Conservation (phyloP, 1,140 invertebrate genomes). For the Reticulitermes speratus region DNA sequence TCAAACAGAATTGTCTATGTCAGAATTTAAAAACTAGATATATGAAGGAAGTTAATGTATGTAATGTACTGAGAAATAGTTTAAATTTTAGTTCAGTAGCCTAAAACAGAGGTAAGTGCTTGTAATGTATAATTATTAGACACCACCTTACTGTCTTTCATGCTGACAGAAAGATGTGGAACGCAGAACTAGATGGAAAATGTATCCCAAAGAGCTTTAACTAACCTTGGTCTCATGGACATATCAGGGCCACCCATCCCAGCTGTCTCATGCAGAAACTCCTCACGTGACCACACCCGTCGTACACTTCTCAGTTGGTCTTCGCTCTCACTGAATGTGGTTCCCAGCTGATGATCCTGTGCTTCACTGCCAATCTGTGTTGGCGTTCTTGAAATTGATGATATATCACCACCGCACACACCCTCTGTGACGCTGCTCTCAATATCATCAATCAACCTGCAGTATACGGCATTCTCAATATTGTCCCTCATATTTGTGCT, state of each 20-base stretch:
- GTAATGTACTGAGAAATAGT: too few species aligned
- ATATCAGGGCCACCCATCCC: slow-evolving; percentile 62
- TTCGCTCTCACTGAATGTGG: neutral
- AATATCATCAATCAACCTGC: neutral
- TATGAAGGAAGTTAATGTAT: too few species aligned
- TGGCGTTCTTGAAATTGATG: neutral
- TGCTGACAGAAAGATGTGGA: too few species aligned
- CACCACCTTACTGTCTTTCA: too few species aligned
- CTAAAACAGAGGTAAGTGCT: too few species aligned
- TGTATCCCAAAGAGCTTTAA: neutral
- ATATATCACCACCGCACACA: neutral
- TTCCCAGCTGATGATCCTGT: neutral
- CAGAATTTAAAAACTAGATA: too few species aligned
- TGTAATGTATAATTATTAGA: too few species aligned
- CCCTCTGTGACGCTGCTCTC: neutral
- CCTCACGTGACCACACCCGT: slow-evolving; percentile 65
- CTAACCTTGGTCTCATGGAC: slow-evolving; percentile 46
- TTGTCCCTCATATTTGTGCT: neutral
- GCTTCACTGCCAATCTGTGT: neutral
- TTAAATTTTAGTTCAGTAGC: too few species aligned
- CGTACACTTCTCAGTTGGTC: slow-evolving; percentile 39
- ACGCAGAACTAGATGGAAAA: too few species aligned
- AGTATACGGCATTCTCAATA: neutral
- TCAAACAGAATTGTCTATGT: too few species aligned
- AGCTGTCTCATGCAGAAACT: slow-evolving; percentile 68